phyloP scores from a whole-genome alignment of 2,113 vertebrate genomes.

The Myotis davidii region DNA sequence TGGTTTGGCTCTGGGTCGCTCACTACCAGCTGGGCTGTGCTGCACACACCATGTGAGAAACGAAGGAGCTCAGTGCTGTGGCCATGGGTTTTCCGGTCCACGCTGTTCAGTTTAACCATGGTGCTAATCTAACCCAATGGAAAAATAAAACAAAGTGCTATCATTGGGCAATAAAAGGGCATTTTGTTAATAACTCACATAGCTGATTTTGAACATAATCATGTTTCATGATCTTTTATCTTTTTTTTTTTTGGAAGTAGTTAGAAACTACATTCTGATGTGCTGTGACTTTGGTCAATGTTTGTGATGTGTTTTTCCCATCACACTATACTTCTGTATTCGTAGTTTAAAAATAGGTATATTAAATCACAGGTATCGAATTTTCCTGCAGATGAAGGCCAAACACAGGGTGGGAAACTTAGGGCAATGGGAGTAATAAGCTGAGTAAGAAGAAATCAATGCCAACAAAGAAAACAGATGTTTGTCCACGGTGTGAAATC shows the following conservation, averaged over 20 bases:
- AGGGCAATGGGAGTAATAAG: background rate
- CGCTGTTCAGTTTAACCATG: background rate
- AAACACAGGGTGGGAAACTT: background rate
- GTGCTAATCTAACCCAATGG: background rate
- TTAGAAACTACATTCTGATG: background rate
- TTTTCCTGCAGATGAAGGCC: background rate
- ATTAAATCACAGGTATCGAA: background rate
- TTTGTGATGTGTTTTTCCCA: background rate
- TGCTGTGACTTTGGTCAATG: background rate
- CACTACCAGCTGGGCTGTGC: too few species aligned
- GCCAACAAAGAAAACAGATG: background rate
- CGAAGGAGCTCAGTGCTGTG: accelerated
- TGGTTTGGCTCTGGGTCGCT: background rate
- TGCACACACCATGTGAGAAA: accelerated
- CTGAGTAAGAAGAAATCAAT: background rate
- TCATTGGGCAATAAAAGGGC: background rate
- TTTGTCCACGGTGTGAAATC: background rate
- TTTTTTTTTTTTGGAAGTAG: background rate
- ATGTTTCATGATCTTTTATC: background rate
- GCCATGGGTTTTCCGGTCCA: accelerated
- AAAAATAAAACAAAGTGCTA: too few species aligned
- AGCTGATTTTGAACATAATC: background rate
- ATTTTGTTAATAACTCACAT: background rate
- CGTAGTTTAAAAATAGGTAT: background rate
- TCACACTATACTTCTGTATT: background rate